These are phyloP conservation scores for Poecile montanus DNA, from an alignment of 2,797 vertebrate species.

Conservation along the genomic window DNA sequence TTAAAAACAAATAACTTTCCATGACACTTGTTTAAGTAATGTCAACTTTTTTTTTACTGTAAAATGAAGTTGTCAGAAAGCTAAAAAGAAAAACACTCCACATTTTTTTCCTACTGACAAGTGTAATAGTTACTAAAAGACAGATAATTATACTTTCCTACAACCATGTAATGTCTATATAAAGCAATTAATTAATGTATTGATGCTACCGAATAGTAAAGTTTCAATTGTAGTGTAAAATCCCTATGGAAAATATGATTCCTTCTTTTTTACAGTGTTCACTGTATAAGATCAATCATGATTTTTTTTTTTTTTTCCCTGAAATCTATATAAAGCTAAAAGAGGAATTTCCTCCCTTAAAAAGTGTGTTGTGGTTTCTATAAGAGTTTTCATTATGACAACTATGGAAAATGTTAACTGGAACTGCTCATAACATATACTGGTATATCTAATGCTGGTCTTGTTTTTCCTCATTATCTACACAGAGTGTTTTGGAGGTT, in stretches of 20 bases:
- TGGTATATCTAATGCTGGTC: background rate
- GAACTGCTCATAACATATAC: background rate
- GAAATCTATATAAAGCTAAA: slow-evolving; percentile 63
- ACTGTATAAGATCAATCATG: slow-evolving; percentile 36
- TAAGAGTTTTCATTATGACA: slow-evolving; percentile 29
- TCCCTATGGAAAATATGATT: slow-evolving; percentile 51
- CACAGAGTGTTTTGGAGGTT: background rate
- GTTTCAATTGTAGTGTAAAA: slow-evolving; percentile 64
- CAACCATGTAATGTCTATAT: slow-evolving; percentile 44
- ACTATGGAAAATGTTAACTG: background rate
- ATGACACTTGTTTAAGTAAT: slow-evolving; percentile 55
- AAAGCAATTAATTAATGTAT: slow-evolving; percentile 60
- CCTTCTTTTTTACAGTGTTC: slow-evolving; percentile 52
- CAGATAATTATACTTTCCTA: slow-evolving; percentile 53
- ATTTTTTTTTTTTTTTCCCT: background rate
- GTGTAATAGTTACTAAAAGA: slow-evolving; percentile 45
- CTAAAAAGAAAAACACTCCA: background rate
- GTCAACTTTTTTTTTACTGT: slow-evolving; percentile 56
- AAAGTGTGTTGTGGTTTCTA: slow-evolving; percentile 65
- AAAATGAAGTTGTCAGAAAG: slow-evolving; percentile 51
- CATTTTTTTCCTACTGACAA: background rate
- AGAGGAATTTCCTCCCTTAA: slow-evolving; percentile 61
- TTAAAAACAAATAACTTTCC: slow-evolving; percentile 65
- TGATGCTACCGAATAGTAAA: slow-evolving; percentile 52
- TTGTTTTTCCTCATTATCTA: background rate